Evolutionary conservation across 2,797 vertebrate genomes (phyloP), one percentile per base, ranked within the genome.

Genomic region (Picus viridis): DNA sequence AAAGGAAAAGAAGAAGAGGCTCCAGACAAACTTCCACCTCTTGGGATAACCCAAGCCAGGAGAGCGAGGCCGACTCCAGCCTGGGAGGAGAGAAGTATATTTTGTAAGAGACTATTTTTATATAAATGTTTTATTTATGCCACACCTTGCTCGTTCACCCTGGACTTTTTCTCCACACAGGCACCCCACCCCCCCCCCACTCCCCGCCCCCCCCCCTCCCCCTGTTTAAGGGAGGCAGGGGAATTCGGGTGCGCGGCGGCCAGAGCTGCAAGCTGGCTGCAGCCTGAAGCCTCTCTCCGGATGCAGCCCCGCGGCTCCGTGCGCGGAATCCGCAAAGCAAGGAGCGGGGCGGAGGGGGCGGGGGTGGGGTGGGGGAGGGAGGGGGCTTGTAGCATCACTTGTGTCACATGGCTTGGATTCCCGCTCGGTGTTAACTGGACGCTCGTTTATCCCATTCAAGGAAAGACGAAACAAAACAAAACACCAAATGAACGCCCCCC

Each of bases 21-120:
- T 43, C 41, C 41, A 16, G 41, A 13, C 41, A 43, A 43, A 43
- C 14, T 16, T 43, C 41, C 41, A 43, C 7, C 41, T 43, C 16
- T 16, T 16, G 41, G 41, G 41, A 43, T 15, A 16, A 12, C 14
- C 16, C 16, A 43, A 43, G 36, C 10, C 10, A 10, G 12, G 36
- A 39, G 36, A 39, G 36, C 36, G 10, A 10, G 36, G 36, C 36
- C 36, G 36, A 39, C 36, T 10, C 10, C 36, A 39, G 36, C 10
- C 36, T 10, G 36, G 36, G 36, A 98, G 98, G 97, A 98, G 96
- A 98, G 98, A 98, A 12, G 97, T 99, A 98, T 99, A 99, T 99
- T 99, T 99, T 99, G 97, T 98, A 98, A 99, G 97, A 99, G 98
- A 99, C 98, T 99, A 99, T 99, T 99, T 99, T 99, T 99, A 98